phyloP scores from a whole-genome alignment of 1,140 invertebrate species.

The Cherax quadricarinatus region DNA sequence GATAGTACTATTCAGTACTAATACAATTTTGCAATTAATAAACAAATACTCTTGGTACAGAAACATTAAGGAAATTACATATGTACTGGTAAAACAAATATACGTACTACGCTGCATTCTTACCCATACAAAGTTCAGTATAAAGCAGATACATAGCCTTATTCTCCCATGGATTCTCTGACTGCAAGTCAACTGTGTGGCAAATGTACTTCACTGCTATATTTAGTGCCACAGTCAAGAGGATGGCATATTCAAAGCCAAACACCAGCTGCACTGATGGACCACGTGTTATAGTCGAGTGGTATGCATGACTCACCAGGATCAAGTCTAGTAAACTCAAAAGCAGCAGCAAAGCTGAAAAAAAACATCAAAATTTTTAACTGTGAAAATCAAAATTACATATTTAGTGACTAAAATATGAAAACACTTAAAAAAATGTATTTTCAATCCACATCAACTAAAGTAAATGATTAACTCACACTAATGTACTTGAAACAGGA shows the following conservation, averaged over 20 bases:
- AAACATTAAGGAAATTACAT: no score
- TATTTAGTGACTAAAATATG: background rate
- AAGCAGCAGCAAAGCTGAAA: slow-evolving; percentile 83
- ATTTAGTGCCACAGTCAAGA: slow-evolving; percentile 95
- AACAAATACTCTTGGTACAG: no score
- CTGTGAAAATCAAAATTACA: background rate
- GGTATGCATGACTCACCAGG: slow-evolving; percentile 96
- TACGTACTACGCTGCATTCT: slow-evolving; percentile 75
- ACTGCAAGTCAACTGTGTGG: slow-evolving; percentile 95
- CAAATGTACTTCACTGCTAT: slow-evolving; percentile 97
- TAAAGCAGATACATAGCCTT: slow-evolving; percentile 98
- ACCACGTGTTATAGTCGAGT: slow-evolving; percentile 94
- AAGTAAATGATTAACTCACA: background rate
- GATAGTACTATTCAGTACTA: no score
- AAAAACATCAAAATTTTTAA: background rate
- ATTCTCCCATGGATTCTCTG: slow-evolving; percentile 99
- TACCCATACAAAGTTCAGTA: slow-evolving; percentile 96
- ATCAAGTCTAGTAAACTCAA: slow-evolving; percentile 90
- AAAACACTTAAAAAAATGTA: background rate
- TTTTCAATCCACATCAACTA: background rate
- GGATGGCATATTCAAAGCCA: slow-evolving; percentile 99
- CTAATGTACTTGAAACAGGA: background rate
- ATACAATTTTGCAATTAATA: no score
- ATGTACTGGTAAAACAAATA: background rate
- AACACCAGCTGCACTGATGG: slow-evolving; percentile 99